Base-by-base conservation (phyloP, 2,888 invertebrate genomes). In the Gnatocerus cornutus region DNA sequence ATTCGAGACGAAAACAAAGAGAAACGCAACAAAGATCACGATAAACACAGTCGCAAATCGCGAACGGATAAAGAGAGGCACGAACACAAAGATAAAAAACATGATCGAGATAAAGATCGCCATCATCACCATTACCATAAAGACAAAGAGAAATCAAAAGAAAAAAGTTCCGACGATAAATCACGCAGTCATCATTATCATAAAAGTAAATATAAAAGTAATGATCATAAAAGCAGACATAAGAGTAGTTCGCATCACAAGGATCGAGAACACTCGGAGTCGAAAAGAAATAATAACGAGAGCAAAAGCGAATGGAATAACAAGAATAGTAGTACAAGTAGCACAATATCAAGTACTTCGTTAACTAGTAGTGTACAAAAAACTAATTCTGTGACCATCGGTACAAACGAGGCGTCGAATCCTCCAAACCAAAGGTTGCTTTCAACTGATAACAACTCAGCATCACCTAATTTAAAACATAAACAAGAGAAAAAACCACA, bases 401-500 rank as follows among this genome's bases (percentile, higher is more conserved):
- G 30, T 1, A 59, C 12, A 8, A 43, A 56, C 59, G 41, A 65
- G 21, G 62, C 66, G 39, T 30, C 71, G n/a, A 68, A 67, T 14
- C 61, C 73, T 7, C 46, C 46, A 56, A 48, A 69, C 65, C 56
- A 65, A 41, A 53, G 71, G 55, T 64, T 53, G 43, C 10, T 55
- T 8, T 6, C 14, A 7, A 9, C 8, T n/a, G 59, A 59, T 37
- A 27, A 1, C 9, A 59, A 13, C 43, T 3, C 29, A 14, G 3
- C 61, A 37, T 45, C 58, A 9, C 48, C 52, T 10, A 46, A 33
- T 59, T 29, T 76, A 53, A 78, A 77, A 74, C 71, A 72, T 48
- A 82, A 81, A 73, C 74, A 72, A 14, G 74, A 77, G 13, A 77
- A 79, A 37, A 79, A 79, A 71, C 67, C 77, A 1, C 68, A 74